A percentile compares a stretch with the other conserved stretches of the same genome.
phyloP scores from a whole-genome alignment of 2,113 vertebrate genomes.

The Morone chrysops region DNA sequence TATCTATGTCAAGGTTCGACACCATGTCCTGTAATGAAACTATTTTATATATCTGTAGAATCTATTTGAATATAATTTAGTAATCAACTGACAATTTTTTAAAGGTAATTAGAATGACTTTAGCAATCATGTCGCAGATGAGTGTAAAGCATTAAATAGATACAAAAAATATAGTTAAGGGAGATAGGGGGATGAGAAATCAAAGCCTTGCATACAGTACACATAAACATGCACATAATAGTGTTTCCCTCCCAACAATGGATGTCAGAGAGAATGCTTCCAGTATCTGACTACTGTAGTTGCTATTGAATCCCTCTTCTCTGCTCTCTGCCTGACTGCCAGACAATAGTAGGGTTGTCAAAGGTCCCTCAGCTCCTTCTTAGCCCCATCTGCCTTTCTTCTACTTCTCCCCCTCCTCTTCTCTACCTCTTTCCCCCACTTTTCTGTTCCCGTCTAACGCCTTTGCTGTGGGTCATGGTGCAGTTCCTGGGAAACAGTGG shows the following conservation, averaged over 20 bases:
- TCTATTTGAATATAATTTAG: background rate
- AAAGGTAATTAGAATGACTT: background rate
- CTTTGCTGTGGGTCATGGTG: slow-evolving; percentile 39
- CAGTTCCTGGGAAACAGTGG: slow-evolving; percentile 12
- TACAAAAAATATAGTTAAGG: background rate
- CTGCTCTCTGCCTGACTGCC: background rate
- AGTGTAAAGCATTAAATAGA: background rate
- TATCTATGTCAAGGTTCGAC: background rate
- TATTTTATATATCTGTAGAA: background rate
- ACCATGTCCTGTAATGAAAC: background rate
- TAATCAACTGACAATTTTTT: background rate
- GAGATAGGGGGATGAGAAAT: background rate
- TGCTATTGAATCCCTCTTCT: slow-evolving; percentile 27
- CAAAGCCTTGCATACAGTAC: slow-evolving; percentile 1
- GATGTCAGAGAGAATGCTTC: background rate
- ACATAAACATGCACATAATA: background rate
- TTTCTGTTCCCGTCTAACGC: slow-evolving; percentile 15
- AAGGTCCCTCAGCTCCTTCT: slow-evolving; percentile 40
- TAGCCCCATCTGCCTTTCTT: slow-evolving; percentile 48
- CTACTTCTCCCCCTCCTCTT: background rate
- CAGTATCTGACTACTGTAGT: slow-evolving; percentile 3
- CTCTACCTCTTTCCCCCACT: background rate
- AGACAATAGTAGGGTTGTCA: slow-evolving; percentile 49
- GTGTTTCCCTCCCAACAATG: background rate
- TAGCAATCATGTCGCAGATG: slow-evolving; percentile 6